phyloP scores from a whole-genome alignment of 2,888 invertebrate genomes.

The Xestia c-nigrum region DNA sequence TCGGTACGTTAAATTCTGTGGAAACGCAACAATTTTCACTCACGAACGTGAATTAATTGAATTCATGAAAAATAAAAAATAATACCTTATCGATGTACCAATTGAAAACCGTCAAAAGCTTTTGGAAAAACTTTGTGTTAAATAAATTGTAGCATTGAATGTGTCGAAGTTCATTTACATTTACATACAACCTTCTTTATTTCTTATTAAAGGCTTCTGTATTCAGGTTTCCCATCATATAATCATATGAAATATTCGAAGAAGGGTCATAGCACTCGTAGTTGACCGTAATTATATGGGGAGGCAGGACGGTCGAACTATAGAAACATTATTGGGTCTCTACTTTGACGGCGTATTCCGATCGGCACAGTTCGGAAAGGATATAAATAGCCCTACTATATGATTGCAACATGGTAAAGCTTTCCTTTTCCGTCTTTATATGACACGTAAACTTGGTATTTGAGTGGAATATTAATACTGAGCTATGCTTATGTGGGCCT shows the following conservation, averaged over 20 bases:
- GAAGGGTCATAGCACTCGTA: constrained; percentile 40
- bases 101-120: constrained; percentile 16
- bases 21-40: neutral
- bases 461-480: constrained; percentile 44
- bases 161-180: neutral
- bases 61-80: constrained; percentile 14
- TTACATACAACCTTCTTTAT: neutral
- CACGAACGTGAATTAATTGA: constrained; percentile 4
- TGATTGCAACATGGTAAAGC: constrained; percentile 48
- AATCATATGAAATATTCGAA: constrained; percentile 72
- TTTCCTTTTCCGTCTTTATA: constrained; percentile 39
- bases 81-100: constrained; percentile 8
- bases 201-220: constrained; percentile 13
- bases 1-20: neutral
- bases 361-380: constrained; percentile 38
- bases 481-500: neutral
- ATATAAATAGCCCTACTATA: constrained; percentile 42
- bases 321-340: constrained; percentile 71
- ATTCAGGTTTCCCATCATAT: constrained; percentile 62
- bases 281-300: constrained; percentile 75
- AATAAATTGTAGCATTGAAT: constrained; percentile 13
- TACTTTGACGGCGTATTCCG: constrained; percentile 59
- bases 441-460: constrained; percentile 37
- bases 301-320: constrained; percentile 67
- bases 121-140: neutral